A percentile compares a stretch with the other conserved stretches of the same genome.
Evolutionary conservation across 2,113 vertebrate genomes (phyloP).

Genomic region (Cebus imitator): DNA sequence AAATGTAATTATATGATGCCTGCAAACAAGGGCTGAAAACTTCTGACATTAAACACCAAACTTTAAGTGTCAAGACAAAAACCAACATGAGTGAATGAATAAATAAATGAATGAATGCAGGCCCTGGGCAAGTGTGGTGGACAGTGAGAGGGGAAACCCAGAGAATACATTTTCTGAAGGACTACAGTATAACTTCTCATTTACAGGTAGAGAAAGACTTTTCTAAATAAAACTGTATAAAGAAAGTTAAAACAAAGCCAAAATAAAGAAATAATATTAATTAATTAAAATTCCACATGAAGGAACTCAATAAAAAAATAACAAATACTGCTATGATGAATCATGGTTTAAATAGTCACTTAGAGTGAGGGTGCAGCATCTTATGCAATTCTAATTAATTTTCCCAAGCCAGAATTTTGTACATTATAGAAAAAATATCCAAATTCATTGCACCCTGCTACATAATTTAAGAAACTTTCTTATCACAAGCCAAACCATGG

Average conservation of each 20-base stretch:
- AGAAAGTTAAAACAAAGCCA: neutral
- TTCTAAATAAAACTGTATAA: neutral
- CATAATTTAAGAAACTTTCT: neutral
- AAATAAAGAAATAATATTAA: neutral
- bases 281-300: neutral
- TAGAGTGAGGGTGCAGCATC: neutral
- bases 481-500: neutral
- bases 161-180: neutral
- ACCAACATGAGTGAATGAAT: neutral
- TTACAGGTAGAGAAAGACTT: neutral
- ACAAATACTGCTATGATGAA: neutral
- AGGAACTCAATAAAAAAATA: neutral
- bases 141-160: neutral
- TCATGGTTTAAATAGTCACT: neutral
- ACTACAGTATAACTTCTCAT: neutral
- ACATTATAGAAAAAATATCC: neutral
- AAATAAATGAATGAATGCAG: neutral
- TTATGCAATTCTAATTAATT: neutral
- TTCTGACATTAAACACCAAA: neutral
- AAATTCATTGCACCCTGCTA: neutral
- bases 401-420: neutral
- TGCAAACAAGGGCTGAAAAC: neutral
- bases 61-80: neutral
- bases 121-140: rapidly evolving
- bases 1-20: neutral